Evolutionary conservation across 2,888 invertebrate species (phyloP).

Genomic region (Chaetogeoica ovagalla): DNA sequence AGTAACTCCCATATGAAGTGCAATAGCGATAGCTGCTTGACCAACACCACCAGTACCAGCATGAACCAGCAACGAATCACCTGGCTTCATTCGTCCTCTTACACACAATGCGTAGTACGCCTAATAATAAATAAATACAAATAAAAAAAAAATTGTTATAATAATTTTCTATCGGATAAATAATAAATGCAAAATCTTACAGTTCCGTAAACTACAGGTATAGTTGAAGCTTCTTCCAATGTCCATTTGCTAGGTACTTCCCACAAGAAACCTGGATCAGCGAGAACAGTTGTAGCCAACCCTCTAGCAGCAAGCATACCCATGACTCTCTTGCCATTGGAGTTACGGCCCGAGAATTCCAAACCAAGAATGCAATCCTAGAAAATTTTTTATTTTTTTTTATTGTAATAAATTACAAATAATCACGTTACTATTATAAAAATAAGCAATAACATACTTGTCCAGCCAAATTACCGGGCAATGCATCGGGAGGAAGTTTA

Average conservation of each 20-base stretch:
- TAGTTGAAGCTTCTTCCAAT: constrained; percentile 87
- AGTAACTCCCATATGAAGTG: constrained; percentile 82
- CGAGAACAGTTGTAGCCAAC: constrained; percentile 84
- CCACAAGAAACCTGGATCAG: constrained; percentile 85
- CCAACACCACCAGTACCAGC: constrained; percentile 96
- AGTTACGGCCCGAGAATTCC: constrained; percentile 86
- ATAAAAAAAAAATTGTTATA: neutral
- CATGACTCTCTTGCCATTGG: constrained; percentile 80
- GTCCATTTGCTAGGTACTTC: constrained; percentile 84
- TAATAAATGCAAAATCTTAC: constrained; percentile 59
- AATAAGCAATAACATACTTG: constrained; percentile 59
- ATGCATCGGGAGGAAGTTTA: constrained; percentile 93
- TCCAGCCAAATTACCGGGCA: constrained; percentile 84
- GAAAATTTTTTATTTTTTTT: neutral
- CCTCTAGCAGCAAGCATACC: constrained; percentile 89
- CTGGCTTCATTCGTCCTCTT: constrained; percentile 80
- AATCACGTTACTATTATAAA: neutral
- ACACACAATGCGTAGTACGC: constrained; percentile 87
- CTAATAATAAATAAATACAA: constrained; percentile 58
- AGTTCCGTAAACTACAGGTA: constrained; percentile 92
- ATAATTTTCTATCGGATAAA: neutral
- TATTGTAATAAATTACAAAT: no score
- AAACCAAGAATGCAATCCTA: constrained; percentile 92
- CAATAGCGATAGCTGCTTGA: constrained; percentile 94
- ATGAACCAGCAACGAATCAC: constrained; percentile 88